phyloP scores from a whole-genome alignment of 2,113 vertebrate species.

The Microcebus griseorufus region DNA sequence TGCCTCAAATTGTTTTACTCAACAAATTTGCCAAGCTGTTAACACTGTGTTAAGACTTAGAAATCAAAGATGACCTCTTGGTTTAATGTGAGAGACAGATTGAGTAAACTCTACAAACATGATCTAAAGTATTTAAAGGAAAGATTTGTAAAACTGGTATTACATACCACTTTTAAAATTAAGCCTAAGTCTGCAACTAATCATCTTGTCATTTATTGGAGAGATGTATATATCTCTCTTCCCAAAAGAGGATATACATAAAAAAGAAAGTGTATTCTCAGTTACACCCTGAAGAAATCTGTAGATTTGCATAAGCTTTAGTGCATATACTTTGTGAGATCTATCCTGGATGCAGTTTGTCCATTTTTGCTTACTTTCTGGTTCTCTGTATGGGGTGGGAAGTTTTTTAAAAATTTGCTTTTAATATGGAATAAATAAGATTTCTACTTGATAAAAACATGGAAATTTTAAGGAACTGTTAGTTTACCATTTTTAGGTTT shows the following conservation, averaged over 20 bases:
- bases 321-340: not conserved
- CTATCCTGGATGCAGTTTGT: not conserved
- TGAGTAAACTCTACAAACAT: not conserved
- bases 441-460: not conserved
- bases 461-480: not conserved
- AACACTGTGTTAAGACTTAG: not conserved
- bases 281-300: not conserved
- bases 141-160: not conserved
- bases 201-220: not conserved
- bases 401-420: not conserved
- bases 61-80: not conserved
- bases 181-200: not conserved
- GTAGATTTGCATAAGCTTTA: not conserved
- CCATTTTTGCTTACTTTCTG: not conserved
- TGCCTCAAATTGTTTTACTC: not conserved
- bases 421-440: not conserved
- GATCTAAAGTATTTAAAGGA: not conserved
- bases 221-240: not conserved
- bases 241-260: not conserved
- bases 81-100: not conserved
- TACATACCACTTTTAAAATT: not conserved
- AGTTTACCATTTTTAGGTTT: not conserved
- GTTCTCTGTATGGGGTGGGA: not conserved
- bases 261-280: not conserved
- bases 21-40: not conserved